Evolutionary conservation across 2,888 invertebrate genomes (phyloP).

Genomic region (Rhamnusium bicolor): DNA sequence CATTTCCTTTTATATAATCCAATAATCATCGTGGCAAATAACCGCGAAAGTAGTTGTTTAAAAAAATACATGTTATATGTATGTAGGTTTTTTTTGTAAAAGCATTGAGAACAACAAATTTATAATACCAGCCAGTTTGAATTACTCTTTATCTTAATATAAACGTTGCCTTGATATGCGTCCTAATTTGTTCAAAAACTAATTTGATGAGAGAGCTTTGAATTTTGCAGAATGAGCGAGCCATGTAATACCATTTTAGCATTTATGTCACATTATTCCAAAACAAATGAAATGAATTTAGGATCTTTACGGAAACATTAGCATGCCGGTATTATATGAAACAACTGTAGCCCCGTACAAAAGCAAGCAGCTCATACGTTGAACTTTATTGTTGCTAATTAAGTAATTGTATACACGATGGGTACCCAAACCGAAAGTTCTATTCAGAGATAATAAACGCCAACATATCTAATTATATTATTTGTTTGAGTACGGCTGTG

Average conservation of each 20-base stretch:
- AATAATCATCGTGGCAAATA: too few relatives aligned
- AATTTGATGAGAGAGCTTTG: conserved; percentile 18
- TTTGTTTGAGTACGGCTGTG: conserved; percentile 37
- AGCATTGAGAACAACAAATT: too few relatives aligned
- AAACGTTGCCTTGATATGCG: background rate
- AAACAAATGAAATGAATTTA: conserved; percentile 57
- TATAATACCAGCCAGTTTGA: background rate
- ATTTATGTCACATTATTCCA: conserved; percentile 55
- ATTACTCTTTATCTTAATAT: background rate
- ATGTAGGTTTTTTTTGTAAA: too few relatives aligned
- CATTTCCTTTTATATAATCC: too few relatives aligned
- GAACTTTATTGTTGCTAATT: conserved; percentile 47
- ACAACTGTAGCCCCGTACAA: conserved; percentile 39
- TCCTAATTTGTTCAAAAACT: conserved; percentile 24
- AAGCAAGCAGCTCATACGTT: conserved; percentile 44
- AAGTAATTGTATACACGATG: conserved; percentile 44
- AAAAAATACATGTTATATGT: too few relatives aligned
- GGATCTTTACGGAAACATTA: conserved; percentile 55
- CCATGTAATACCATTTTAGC: conserved; percentile 42
- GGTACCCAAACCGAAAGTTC: conserved; percentile 38
- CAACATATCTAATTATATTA: conserved; percentile 39
- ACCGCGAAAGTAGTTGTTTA: too few relatives aligned
- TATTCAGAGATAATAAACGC: conserved; percentile 43
- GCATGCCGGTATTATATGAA: conserved; percentile 38
- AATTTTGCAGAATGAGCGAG: conserved; percentile 33